Conservation (phyloP, 2,113 vertebrate species). For the Vanacampus margaritifer region DNA sequence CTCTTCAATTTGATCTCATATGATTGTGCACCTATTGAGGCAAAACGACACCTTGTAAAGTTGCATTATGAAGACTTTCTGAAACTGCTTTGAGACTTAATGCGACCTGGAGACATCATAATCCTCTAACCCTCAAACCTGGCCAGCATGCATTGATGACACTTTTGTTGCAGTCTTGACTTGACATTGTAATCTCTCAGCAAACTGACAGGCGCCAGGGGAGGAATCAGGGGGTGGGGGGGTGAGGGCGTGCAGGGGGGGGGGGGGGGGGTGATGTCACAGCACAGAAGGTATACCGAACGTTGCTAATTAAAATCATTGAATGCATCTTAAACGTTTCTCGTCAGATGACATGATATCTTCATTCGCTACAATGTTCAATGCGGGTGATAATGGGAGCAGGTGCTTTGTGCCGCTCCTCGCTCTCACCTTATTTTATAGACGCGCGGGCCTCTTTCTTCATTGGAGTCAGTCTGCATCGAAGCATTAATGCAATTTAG, state of each 20-base stretch:
- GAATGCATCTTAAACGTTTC: conserved; percentile 7
- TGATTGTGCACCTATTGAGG: too few relatives aligned
- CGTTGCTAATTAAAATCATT: conserved; percentile 36
- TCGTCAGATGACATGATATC: not conserved
- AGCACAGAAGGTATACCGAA: conserved; percentile 31
- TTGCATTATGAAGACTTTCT: not conserved
- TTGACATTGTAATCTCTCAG: conserved; percentile 62
- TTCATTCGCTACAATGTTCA: not conserved
- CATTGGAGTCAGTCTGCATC: conserved; percentile 34
- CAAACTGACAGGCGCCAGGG: conserved; percentile 64
- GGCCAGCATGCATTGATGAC: conserved; percentile 46
- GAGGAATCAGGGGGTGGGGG: conserved; percentile 30
- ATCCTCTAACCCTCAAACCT: conserved; percentile 28
- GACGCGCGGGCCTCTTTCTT: conserved; percentile 24
- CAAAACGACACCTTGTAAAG: not conserved
- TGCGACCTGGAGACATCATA: conserved; percentile 28
- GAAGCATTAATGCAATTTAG: conserved; percentile 62
- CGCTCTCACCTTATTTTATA: conserved; percentile 21
- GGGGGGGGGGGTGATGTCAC: conserved; percentile 24
- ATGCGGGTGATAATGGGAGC: conserved; percentile 16
- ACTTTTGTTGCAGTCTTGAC: conserved; percentile 53
- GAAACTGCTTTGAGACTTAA: conserved; percentile 8
- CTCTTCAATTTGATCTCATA: not conserved
- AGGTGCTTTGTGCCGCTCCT: conserved; percentile 30
- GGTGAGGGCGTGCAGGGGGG: too few relatives aligned